Base-by-base conservation (phyloP, 2,113 vertebrate genomes). In the Bagarius yarrelli region DNA sequence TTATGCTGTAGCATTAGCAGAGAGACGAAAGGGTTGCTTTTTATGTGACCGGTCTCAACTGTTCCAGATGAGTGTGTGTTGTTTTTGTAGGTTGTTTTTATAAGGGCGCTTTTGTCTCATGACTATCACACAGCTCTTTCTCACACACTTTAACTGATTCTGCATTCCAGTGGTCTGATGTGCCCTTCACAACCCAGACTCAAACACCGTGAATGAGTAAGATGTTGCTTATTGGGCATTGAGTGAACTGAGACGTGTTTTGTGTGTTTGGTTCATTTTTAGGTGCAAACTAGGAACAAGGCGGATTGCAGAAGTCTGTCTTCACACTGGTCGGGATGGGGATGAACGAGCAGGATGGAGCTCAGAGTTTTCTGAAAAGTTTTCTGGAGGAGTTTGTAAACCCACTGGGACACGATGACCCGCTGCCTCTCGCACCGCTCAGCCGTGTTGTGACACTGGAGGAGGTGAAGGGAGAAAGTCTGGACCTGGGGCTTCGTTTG, bases 401-500 rank as follows among this genome's bases (percentile, higher is more conserved):
- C 34, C 89, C 92, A 0, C 88, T 94, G 78, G 89, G 90, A 70
- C 89, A 89, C 0, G 92, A 87, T 25, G 83, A 87, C 18, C 86
- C 89, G 0, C 76, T 94, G 72, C 96, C 95, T 0, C 88, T 94
- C 87, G 89, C 79, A 53, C 86, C 88, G 1, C 88, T 88, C 0
- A 95, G 93, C 82, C 56, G 67, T 0, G 81, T 1, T 6, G 87
- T 96, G 40, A 92, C 90, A 67, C 83, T 79, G 74, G 93, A 93
- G 5, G 96, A 98, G 88, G 85, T 93, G 25, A 91, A 87, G 2
- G 96, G 94, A 0, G 95, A 95, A 83, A 91, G 95, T 85, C 85
- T 89, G 1, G 95, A 96, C 15, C 79, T 94, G 81, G 94, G 90
- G 0, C 73, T 93, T 56, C 78, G 90, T 74, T 90, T 98, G 76